Conservation (phyloP, 2,888 invertebrate species). For the Zelleria hepariella region DNA sequence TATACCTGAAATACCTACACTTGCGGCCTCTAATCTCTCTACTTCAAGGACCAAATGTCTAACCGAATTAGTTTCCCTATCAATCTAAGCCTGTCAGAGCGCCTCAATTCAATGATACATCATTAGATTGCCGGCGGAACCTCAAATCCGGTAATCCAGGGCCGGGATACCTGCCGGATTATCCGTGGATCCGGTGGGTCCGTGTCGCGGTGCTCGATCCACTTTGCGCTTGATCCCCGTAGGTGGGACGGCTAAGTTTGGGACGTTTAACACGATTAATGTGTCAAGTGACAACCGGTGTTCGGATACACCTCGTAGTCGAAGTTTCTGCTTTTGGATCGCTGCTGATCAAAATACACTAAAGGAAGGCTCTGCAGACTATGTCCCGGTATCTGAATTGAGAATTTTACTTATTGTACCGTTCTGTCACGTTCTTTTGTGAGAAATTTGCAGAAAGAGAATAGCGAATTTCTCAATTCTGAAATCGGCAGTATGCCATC, state of each 20-base stretch:
- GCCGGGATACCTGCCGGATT: constrained; percentile 43
- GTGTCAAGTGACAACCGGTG: background rate
- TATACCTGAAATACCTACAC: background rate
- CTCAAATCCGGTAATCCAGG: constrained; percentile 25
- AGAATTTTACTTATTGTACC: too few species aligned
- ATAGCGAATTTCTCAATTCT: too few species aligned
- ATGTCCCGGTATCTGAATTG: too few species aligned
- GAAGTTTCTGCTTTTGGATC: background rate
- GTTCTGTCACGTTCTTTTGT: too few species aligned
- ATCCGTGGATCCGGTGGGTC: background rate
- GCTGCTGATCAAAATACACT: background rate
- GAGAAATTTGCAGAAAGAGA: too few species aligned
- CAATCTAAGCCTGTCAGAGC: constrained; percentile 39
- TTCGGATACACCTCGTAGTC: background rate
- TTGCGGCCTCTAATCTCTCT: background rate
- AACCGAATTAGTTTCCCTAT: background rate
- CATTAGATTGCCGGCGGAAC: constrained; percentile 28
- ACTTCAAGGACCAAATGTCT: background rate
- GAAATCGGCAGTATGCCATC: too few species aligned
- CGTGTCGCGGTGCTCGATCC: background rate
- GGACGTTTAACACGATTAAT: background rate
- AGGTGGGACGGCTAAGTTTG: background rate
- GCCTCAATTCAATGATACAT: constrained; percentile 36
- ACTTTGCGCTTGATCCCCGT: background rate
- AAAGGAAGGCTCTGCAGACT: background rate